These are phyloP conservation scores for Allacma fusca DNA, from an alignment of 2,888 invertebrate genomes.

Conservation along the genomic window DNA sequence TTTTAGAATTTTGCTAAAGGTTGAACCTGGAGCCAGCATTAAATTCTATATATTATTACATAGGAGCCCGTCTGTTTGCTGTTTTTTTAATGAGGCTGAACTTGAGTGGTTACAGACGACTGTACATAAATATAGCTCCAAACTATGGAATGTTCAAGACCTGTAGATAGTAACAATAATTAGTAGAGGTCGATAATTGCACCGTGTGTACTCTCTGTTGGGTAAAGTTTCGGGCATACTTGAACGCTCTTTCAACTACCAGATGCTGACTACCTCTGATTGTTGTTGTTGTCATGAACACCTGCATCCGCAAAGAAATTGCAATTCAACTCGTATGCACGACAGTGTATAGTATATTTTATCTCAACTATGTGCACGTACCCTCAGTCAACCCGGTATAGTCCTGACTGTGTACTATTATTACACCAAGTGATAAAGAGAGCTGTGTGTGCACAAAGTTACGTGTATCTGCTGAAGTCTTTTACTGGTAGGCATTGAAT, in stretches of 20 bases:
- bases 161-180: slow-evolving; percentile 26
- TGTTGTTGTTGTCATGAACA: slow-evolving; percentile 22
- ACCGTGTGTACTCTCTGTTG: background rate
- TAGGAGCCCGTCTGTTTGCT: background rate
- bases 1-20: no score
- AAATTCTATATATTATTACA: background rate
- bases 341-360: no score
- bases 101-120: background rate
- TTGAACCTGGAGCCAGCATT: no score
- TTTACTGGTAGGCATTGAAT: no score
- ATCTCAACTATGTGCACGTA: no score
- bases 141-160: background rate
- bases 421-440: no score
- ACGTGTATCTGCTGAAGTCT: no score
- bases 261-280: background rate
- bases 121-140: background rate
- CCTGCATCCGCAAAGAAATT: slow-evolving; percentile 28
- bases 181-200: slow-evolving; percentile 28
- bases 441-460: no score
- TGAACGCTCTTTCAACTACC: background rate
- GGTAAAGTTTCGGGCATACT: slow-evolving; percentile 13
- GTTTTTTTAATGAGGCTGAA: slow-evolving; percentile 6
- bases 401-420: no score
- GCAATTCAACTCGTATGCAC: background rate
- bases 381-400: no score